phyloP scores from a whole-genome alignment of 2,797 vertebrate species.

The Balearica regulorum region DNA sequence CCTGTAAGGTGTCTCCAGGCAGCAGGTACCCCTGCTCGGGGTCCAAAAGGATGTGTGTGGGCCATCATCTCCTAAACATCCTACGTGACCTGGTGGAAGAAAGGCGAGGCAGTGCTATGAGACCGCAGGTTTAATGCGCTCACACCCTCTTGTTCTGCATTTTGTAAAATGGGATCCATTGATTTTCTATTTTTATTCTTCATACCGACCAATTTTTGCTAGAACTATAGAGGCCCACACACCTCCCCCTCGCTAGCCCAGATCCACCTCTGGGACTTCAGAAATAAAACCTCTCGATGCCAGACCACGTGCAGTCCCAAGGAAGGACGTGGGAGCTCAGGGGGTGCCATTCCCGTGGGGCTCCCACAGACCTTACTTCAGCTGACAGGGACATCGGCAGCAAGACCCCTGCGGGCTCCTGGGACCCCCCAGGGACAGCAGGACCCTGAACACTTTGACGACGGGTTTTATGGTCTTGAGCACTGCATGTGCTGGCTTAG shows the following conservation, averaged over 20 bases:
- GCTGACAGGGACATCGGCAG: fast-evolving
- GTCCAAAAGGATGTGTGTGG: not conserved
- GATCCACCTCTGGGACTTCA: not conserved
- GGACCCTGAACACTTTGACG: fast-evolving
- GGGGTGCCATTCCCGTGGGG: fast-evolving
- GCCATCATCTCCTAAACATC: not conserved
- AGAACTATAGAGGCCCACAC: not conserved
- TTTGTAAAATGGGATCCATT: not conserved
- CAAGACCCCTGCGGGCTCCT: not conserved
- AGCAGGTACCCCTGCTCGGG: not conserved
- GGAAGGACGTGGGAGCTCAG: not conserved
- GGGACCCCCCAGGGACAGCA: not conserved
- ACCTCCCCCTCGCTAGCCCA: fast-evolving
- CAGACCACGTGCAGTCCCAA: not conserved
- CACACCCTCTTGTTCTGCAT: fast-evolving
- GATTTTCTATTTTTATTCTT: not conserved
- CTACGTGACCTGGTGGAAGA: not conserved
- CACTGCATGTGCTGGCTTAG: not conserved
- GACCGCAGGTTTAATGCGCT: not conserved
- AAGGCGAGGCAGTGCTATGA: fast-evolving
- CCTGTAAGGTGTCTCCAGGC: not conserved
- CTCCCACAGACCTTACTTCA: not conserved
- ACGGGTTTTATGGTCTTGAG: not conserved
- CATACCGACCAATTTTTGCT: not conserved
- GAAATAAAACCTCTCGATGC: not conserved